Percentiles rank a stretch among this genome's conserved stretches.
Conservation (phyloP, 2,797 vertebrate genomes). For the Triplophysa yarkandensis region DNA sequence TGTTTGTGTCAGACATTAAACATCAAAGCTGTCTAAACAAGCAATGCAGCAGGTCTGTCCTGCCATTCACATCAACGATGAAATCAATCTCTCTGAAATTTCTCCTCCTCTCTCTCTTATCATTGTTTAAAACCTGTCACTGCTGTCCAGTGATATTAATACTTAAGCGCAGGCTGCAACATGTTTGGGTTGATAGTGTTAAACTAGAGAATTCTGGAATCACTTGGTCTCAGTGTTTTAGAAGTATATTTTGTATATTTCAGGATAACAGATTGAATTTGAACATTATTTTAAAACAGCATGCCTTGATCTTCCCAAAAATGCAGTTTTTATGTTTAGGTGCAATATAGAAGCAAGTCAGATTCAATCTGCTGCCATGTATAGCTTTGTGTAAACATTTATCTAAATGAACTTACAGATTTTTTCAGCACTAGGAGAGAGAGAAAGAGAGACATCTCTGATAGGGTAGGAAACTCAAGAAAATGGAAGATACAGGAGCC, state of each 20-base stretch:
- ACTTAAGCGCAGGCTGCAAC: slow-evolving; percentile 3
- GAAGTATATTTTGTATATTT: slow-evolving; percentile 2
- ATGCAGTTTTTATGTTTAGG: background rate
- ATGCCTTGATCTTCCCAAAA: slow-evolving; percentile 5
- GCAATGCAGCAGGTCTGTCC: background rate
- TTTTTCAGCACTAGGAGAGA: background rate
- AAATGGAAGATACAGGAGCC: slow-evolving; percentile 1
- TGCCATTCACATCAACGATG: background rate
- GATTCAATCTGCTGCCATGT: slow-evolving; percentile 10
- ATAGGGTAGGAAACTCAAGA: background rate
- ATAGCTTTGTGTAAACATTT: slow-evolving; percentile 27
- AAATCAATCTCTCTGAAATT: background rate
- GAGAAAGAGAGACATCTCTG: background rate
- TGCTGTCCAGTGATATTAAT: slow-evolving; percentile 12
- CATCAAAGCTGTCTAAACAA: slow-evolving; percentile 13
- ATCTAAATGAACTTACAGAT: background rate
- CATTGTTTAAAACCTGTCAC: slow-evolving; percentile 8
- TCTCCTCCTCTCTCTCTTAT: slow-evolving; percentile 14
- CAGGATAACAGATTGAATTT: slow-evolving; percentile 1
- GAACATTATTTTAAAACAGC: background rate
- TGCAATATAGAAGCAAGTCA: slow-evolving; percentile 8
- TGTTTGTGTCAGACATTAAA: slow-evolving; percentile 29
- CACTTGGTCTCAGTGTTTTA: background rate
- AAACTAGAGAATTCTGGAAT: slow-evolving; percentile 8
- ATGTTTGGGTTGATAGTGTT: slow-evolving; percentile 23